Conservation (phyloP, 2,888 invertebrate genomes). For the Xanthia icteritia region DNA sequence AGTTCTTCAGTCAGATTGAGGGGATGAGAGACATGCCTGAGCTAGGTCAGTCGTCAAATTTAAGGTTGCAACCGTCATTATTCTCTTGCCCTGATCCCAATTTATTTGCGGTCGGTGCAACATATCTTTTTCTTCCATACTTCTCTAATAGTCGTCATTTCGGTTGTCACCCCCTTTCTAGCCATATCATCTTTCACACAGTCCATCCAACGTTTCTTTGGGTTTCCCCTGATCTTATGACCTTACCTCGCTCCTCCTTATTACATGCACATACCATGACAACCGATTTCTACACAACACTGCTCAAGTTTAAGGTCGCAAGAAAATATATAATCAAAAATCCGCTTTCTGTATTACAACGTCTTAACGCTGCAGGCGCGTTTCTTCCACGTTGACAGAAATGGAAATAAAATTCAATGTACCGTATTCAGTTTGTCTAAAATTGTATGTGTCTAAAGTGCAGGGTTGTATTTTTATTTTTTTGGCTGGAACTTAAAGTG, state of each 20-base stretch:
- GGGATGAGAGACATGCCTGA: too few species aligned
- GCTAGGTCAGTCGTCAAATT: too few species aligned
- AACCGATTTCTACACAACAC: not conserved
- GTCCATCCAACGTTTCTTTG: not conserved
- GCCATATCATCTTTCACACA: not conserved
- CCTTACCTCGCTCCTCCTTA: not conserved
- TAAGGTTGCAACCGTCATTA: too few species aligned
- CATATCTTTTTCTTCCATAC: too few species aligned
- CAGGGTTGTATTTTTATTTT: not conserved
- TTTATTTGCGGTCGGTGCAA: too few species aligned
- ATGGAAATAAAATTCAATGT: constrained; percentile 48
- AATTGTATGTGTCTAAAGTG: constrained; percentile 14
- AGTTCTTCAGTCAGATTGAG: not conserved
- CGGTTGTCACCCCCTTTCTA: not conserved
- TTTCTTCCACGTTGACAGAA: constrained; percentile 23
- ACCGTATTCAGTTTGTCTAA: constrained; percentile 24
- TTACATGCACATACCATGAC: not conserved
- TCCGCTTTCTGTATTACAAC: not conserved
- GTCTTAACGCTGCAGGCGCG: not conserved
- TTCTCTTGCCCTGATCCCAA: too few species aligned
- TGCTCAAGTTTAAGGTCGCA: not conserved
- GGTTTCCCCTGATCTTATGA: not conserved
- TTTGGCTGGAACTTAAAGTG: not conserved
- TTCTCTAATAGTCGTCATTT: not conserved
- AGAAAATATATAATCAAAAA: not conserved